Evolutionary conservation across 1,140 invertebrate genomes (phyloP), one percentile per base, ranked within the genome.

Genomic region (Euwallacea similis): DNA sequence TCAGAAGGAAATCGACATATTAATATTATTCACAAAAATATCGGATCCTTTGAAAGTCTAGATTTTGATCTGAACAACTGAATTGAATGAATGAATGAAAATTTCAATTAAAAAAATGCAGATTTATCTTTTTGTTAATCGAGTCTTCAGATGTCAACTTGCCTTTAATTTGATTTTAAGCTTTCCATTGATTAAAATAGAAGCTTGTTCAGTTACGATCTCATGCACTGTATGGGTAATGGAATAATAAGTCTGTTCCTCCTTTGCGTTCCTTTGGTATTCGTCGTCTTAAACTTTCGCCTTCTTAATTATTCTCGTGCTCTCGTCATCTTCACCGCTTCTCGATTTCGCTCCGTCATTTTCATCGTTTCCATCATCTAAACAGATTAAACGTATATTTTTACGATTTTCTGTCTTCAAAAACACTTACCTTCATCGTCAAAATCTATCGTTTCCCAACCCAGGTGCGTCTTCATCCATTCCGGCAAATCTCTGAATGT

Each of bases 141-240:
- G 4, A 33, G 21, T 33, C 21, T 33, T 33, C n/a, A 4, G 2
- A 10, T 33, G 55, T 10, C 10, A 13, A 58, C 55, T 16, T 43
- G 76, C 97, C 97, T 87, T 96, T 96, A 53, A 98, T 87, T 84
- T 98, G 94, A 82, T 98, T 82, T 98, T 98, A 0, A 98, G 84
- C 76, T 90, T 89, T 68, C 96, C 96, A 83, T 97, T 97, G 13
- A 98, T 91, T 87, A 98, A 86, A 75, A 98, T 95, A 33, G 88
- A 88, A 41, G 96, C 90, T 85, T 99, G 97, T 83, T 97, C 95
- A 7, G 88, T 91, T n/a, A 99, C 92, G 69, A 89, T 89, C 84
- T 98, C 97, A 76, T 93, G 90, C 70, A 98, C 90, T 42, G 95
- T 96, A 80, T 99, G 96, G 64, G 97, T 96, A 84, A 98, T 97